Evolutionary conservation across 2,888 invertebrate genomes (phyloP).

Genomic region (Platycnemis pennipes): DNA sequence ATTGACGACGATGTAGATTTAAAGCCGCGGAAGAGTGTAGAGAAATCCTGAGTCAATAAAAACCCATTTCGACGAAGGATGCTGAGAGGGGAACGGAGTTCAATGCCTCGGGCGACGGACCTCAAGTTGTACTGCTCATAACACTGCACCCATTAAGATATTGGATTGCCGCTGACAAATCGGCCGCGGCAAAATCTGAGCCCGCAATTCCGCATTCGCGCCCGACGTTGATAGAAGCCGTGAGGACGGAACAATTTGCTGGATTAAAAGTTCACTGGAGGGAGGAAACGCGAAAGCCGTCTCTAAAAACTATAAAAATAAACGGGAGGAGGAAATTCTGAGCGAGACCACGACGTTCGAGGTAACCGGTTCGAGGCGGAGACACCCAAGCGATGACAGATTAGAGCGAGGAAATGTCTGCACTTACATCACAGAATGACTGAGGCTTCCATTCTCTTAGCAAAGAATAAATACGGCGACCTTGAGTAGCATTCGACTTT

Average conservation of each 20-base stretch:
- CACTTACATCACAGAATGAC: conserved; percentile 13
- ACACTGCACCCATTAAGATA: neutral
- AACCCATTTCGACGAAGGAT: too few species aligned
- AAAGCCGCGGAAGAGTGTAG: too few species aligned
- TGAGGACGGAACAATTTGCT: neutral
- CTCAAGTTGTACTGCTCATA: neutral
- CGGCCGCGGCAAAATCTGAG: neutral
- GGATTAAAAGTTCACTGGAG: neutral
- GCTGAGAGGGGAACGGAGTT: neutral
- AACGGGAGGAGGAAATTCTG: neutral
- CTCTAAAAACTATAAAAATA: neutral
- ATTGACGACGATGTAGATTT: too few species aligned
- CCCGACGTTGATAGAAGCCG: neutral
- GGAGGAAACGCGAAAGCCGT: neutral
- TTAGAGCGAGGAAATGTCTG: neutral
- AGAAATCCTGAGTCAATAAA: too few species aligned
- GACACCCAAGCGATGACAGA: neutral
- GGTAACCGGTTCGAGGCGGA: neutral
- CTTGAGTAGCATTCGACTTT: neutral
- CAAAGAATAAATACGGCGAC: neutral
- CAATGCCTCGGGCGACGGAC: neutral
- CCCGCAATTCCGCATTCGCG: neutral
- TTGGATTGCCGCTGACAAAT: neutral
- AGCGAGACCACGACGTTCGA: neutral
- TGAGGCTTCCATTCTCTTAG: neutral